These are phyloP conservation scores for Raphicerus campestris DNA, from an alignment of 2,113 vertebrate species.

Conservation along the genomic window DNA sequence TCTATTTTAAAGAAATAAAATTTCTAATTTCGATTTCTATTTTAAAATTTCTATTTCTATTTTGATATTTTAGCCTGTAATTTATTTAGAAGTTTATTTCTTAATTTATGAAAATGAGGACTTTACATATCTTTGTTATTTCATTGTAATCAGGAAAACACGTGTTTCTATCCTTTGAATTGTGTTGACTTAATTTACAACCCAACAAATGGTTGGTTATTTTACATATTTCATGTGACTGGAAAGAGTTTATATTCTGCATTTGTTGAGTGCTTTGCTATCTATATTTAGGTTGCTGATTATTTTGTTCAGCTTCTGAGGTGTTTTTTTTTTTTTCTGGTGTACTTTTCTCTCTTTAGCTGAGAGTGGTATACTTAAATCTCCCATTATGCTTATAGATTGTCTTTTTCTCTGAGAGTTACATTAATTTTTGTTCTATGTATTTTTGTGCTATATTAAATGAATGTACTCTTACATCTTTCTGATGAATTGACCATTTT, in stretches of 20 bases:
- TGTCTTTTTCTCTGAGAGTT: neutral
- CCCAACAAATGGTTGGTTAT: neutral
- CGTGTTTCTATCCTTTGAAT: neutral
- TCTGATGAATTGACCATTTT: neutral
- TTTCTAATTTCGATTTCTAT: too few relatives aligned
- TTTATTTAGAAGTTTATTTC: neutral
- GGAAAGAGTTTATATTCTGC: neutral
- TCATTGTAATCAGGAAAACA: neutral
- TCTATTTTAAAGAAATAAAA: too few relatives aligned
- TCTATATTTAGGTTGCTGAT: neutral
- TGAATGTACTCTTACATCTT: neutral
- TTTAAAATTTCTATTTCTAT: neutral
- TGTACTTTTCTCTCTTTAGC: neutral
- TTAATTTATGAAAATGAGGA: neutral
- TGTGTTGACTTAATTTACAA: neutral
- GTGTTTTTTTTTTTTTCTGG: neutral
- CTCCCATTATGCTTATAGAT: neutral
- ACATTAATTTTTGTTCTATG: conserved; percentile 8
- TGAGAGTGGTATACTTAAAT: neutral
- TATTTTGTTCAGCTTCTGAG: neutral
- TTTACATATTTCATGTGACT: neutral
- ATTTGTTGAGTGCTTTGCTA: neutral
- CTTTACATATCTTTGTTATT: neutral
- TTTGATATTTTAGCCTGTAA: neutral
- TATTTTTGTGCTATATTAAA: conserved; percentile 8